Base-by-base conservation (phyloP, 2,888 invertebrate species). In the Sphaerophoria taeniata region DNA sequence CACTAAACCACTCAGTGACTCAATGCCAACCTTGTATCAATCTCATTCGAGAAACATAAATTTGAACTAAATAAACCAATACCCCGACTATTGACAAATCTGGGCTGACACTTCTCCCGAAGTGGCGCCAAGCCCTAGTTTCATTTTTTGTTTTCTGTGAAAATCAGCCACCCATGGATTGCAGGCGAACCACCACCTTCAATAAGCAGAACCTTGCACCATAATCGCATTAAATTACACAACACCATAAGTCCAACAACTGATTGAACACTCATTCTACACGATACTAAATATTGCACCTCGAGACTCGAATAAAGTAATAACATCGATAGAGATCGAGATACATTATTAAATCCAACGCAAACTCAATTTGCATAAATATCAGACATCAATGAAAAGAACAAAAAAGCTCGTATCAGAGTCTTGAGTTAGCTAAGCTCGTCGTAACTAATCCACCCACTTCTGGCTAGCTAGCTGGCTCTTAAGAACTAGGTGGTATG, bases 171-270 rank as follows among this genome's bases (percentile, higher is more conserved):
- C 75, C 75, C 75, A 69, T 75, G 39, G 61, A 56, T 61, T 51
- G 34, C 16, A 45, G 60, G 39, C 67, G 53, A 51, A 60, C 51
- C 43, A 60, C 58, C 45, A 47, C 65, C 34, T 53, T 67, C 45
- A 67, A 63, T 56, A 58, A 74, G 55, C 69, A 73, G 63, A 78
- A 73, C 55, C 79, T 69, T 79, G 74, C 74, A 74, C 65, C 78
- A 53, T 74, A 83, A 83, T 83, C 78, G 78, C 70, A 83, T 78
- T 83, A 74, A 74, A 74, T 78, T 71, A 74, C 69, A 83, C 70
- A 83, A 47, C 78, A 65, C 58, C 51, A 70, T 65, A 72, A 72
- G 56, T 71, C 39, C 58, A 60, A 69, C 36, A 53, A 60, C 36
- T 60, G 43, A 53, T 67, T 73, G 36, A 53, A 45, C 58, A 69